Evolutionary conservation across 2,113 vertebrate genomes (phyloP).

Genomic region (Sorex fumeus): DNA sequence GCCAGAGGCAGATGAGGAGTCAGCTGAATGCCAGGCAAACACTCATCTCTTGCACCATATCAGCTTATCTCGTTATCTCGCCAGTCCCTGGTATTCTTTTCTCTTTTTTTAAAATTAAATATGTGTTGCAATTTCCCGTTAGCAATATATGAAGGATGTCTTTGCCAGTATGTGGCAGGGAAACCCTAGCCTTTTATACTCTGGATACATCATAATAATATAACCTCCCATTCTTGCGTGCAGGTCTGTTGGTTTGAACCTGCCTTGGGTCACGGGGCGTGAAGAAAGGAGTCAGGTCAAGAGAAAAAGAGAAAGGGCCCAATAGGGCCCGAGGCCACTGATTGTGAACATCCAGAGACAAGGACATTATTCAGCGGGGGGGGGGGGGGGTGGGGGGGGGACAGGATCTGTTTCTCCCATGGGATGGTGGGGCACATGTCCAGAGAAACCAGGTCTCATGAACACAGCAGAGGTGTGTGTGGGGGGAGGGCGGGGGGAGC

Average conservation of each 20-base stretch:
- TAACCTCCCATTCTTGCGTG: background rate
- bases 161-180: background rate
- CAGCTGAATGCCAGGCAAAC: too few species aligned
- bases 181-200: background rate
- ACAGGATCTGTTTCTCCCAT: too few species aligned
- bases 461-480: too few species aligned
- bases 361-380: too few species aligned
- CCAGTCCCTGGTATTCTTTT: too few species aligned
- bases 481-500: background rate
- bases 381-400: background rate
- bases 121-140: background rate
- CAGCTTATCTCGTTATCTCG: too few species aligned
- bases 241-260: background rate
- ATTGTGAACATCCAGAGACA: too few species aligned
- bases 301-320: background rate
- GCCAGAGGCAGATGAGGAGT: too few species aligned
- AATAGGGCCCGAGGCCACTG: too few species aligned
- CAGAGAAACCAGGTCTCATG: background rate
- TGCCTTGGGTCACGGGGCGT: background rate
- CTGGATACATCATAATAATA: background rate
- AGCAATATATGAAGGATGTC: background rate
- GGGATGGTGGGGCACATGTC: background rate
- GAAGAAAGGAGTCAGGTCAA: background rate
- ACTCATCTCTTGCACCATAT: too few species aligned
- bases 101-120: too few species aligned